Percentiles rank a stretch among this genome's conserved stretches.
Conservation (phyloP, 2,888 invertebrate species). For the Cephus pulcher region DNA sequence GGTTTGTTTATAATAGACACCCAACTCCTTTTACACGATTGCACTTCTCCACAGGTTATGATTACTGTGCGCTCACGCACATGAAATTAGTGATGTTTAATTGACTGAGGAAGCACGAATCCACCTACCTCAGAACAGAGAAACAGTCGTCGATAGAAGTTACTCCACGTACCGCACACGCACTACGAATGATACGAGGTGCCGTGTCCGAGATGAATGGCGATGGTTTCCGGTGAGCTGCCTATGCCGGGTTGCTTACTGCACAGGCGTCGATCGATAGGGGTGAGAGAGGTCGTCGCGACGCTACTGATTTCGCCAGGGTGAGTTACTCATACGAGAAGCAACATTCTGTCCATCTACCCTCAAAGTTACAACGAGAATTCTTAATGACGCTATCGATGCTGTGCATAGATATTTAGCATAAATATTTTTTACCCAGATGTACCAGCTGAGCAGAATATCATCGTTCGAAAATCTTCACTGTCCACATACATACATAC, state of each 20-base stretch:
- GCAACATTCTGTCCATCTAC: not conserved
- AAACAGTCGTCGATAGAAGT: not conserved
- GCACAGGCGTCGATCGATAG: conserved; percentile 61
- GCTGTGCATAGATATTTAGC: not conserved
- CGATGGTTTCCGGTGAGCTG: conserved; percentile 41
- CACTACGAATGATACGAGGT: conserved; percentile 12
- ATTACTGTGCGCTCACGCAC: not conserved
- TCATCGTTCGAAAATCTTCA: not conserved
- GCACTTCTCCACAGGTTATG: not conserved
- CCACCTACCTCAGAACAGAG: not conserved
- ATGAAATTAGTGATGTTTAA: not conserved
- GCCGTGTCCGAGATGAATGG: conserved; percentile 35
- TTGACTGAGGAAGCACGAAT: not conserved
- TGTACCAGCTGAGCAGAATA: not conserved
- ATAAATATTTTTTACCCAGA: not conserved
- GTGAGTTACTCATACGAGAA: not conserved
- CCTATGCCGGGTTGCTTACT: conserved; percentile 41
- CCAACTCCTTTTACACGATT: not conserved
- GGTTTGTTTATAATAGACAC: not conserved
- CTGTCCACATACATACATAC: not conserved
- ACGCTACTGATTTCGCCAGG: conserved; percentile 3
- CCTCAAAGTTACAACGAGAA: not conserved
- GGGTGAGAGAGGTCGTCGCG: conserved; percentile 37
- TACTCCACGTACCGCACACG: not conserved
- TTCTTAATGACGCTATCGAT: not conserved